Evolutionary conservation across 2,797 vertebrate species (phyloP), one percentile per base, ranked within the genome.

Genomic region (Takifugu ocellatus): DNA sequence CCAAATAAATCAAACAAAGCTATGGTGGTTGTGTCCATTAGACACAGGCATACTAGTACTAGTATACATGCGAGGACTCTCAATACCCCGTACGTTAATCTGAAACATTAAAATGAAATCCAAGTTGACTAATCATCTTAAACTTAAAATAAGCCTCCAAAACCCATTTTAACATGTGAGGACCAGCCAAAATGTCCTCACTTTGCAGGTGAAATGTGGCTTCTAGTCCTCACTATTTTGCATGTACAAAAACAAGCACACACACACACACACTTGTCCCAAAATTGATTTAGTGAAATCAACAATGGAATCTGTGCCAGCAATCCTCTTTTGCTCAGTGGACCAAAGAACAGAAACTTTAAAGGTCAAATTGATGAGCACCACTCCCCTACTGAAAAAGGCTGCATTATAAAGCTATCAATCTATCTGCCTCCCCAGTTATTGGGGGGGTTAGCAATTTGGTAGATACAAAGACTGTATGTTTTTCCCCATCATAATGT

Each of bases 311-410:
- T 56, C 61, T 64, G 56, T 29, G 51, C 53, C 64, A 75, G 33
- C 27, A 54, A 70, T 65, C 57, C 58, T 76, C 46, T 67, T 64
- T 52, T 63, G 49, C 72, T 74, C 63, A 45, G 53, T 69, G 60
- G 70, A 63, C 52, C 63, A 75, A 75, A 73, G 51, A 69, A 59
- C 29, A 64, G 68, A 56, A 73, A 62, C 58, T 58, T 43, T 57
- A 36, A 48, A 84, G 59, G 74, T 75, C 65, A 76, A 77, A 85
- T 89, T 84, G 77, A 89, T 86, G 66, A 67, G 39, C 72, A 81
- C 71, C 68, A 79, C 25, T 2, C 17, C 44, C 43, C 25, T 61
- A 17, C 71, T 79, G 68, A 71, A 82, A 56, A 74, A 78, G 65
- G 69, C 53, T 60, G 52, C 51, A 84, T 81, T 56, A 70, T 27